A percentile compares a stretch with the other conserved stretches of the same genome.
Conservation (phyloP, 2,797 vertebrate species). For the Leptoclinus maculatus region DNA sequence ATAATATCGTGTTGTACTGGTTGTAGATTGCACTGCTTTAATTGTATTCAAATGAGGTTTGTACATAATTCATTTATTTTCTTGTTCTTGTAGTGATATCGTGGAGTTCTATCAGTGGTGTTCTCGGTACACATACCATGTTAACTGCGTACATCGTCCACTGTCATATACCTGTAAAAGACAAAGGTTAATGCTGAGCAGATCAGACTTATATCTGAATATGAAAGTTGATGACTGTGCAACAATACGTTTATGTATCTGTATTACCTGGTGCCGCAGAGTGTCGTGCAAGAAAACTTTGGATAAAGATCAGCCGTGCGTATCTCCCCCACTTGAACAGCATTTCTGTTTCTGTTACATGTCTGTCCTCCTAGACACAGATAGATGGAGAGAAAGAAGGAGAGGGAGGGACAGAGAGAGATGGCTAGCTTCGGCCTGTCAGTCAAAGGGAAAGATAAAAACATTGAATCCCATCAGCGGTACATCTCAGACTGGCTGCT, state of each 20-base stretch:
- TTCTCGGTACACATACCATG: not conserved
- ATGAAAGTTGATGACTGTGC: not conserved
- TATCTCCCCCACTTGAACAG: constrained; percentile 35
- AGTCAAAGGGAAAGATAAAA: constrained; percentile 55
- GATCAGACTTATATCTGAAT: not conserved
- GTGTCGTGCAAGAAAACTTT: constrained; percentile 50
- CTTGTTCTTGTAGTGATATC: not conserved
- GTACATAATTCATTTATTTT: not conserved
- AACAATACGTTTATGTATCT: not conserved
- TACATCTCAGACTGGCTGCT: constrained; percentile 23
- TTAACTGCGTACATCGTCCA: not conserved
- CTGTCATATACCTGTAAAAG: not conserved
- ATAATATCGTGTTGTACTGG: not conserved
- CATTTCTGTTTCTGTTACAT: constrained; percentile 56
- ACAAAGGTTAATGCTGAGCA: not conserved
- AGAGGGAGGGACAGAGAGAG: constrained; percentile 21
- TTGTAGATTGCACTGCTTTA: not conserved
- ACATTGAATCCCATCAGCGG: constrained; percentile 53
- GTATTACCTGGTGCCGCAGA: constrained; percentile 43
- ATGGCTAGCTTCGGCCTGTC: constrained; percentile 41
- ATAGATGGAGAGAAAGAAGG: constrained; percentile 19
- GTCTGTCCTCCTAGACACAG: constrained; percentile 51
- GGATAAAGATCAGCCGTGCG: constrained; percentile 73
- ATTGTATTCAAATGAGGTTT: not conserved
- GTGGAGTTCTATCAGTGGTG: no score